Base-by-base conservation (phyloP, 2,113 vertebrate species). In the Thinocorus orbignyianus region DNA sequence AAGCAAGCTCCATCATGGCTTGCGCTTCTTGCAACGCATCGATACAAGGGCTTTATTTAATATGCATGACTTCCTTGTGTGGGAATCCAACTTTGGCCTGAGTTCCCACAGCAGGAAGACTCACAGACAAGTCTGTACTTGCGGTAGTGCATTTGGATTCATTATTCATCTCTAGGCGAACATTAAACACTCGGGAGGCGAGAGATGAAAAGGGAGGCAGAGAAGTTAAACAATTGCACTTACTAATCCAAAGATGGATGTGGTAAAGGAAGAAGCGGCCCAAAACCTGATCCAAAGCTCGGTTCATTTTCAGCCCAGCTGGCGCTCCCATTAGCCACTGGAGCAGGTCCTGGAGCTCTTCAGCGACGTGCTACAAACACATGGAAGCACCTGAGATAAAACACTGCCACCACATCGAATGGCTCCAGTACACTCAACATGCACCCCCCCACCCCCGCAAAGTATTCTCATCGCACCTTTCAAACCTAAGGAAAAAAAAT, bases 311-410 rank as follows among this genome's bases (percentile, higher is more conserved):
- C 94, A 99, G 98, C 11, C 99, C 99, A 1, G 99, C 99, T 2
- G 99, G 99, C 3, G 98, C 99, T 42, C 99, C 99, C 99, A 99
- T 99, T 70, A 99, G 98, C 99, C 99, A 99, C 97, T 99, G 99
- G 68, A 99, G 98, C 92, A 99, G 98, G 61, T 98, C 97, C 91
- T 99, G 99, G 46, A 99, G 98, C 97, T 99, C 98, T 87, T 98
- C 97, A 4, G 99, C 99, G 62, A 99, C 98, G 0, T 83, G 98
- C 99, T 99, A 83, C 26, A 24, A 65, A 73, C 61, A 96, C 60
- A 86, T 4, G 8, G 60, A 79, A 37, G 33, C n/a, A 51, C 14
- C 25, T 9, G 16, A 76, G 83, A 70, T 48, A 46, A 65, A 42
- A 62, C 24, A 30, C 13, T 61, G 55, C 17, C 23, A 10, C 17